Base-by-base conservation (phyloP, 2,113 vertebrate genomes). In the Mus spicilegus region DNA sequence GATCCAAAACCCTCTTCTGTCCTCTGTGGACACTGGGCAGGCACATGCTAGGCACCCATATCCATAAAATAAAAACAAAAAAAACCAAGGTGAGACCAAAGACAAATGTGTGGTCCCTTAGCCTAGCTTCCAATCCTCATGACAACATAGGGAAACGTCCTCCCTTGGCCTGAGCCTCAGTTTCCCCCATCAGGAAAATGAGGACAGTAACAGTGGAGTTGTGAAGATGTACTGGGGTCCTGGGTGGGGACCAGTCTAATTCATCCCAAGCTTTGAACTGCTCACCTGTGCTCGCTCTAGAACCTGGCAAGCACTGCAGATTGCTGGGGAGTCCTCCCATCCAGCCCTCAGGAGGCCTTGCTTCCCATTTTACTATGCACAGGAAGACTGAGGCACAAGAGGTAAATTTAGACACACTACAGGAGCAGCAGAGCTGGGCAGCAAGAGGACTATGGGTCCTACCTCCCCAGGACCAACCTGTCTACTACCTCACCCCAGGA, bases 91-190 rank as follows among this genome's bases (percentile, higher is more conserved):
- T 20, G 26, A 19, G 30, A 1, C 4, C 58, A 24, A 80, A 75
- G n/a, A 9, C 19, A 0, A 19, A 30, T 16, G 19, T 11, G 72
- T 1, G 4, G 14, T 39, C 46, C 63, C 36, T 1, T 3, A 19
- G 5, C 26, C 67, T 13, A 61, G 65, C 42, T 92, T 46, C 94
- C 51, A 30, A 16, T 24, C 12, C 78, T 61, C 7, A 1, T 26
- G n/a, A 67, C n/a, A 19, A 67, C n/a, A 51, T 4, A 2, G 54
- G 39, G 11, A 26, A 28, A 69, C 28, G 39, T 86, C 46, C 36
- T 89, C 65, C 11, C 42, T 84, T 82, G 63, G 42, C 51, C 54
- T 19, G n/a, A 82, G 39, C 14, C 80, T 93, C 77, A 67, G 42
- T 36, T 54, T 81, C 54, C 33, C 61, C 61, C 33, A 36, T 33